These are phyloP conservation scores for Xyrauchen texanus DNA, from an alignment of 2,113 vertebrate species.

Conservation along the genomic window DNA sequence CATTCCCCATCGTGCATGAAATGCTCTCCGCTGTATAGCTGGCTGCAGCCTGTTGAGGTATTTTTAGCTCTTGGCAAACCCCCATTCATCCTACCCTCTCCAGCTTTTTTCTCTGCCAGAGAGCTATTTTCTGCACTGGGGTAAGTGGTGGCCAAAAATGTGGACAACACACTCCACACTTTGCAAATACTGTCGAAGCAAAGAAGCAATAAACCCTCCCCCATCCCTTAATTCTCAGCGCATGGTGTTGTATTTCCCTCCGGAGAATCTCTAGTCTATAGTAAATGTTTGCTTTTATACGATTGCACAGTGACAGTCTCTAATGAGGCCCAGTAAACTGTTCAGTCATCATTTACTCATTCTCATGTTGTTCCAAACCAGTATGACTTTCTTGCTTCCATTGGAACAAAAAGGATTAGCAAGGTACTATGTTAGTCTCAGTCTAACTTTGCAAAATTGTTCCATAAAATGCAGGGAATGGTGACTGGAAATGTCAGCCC, in stretches of 20 bases:
- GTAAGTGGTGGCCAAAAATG: constrained; percentile 39
- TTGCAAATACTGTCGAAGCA: constrained; percentile 44
- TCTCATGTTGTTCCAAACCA: no score
- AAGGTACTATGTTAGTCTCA: no score
- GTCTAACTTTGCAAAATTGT: no score
- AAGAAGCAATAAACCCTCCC: constrained; percentile 11
- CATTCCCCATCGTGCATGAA: constrained; percentile 29
- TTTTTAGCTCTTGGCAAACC: constrained; percentile 57
- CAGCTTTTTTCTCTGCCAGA: constrained; percentile 31
- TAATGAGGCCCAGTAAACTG: neutral
- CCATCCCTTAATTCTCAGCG: constrained; percentile 1
- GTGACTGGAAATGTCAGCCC: no score
- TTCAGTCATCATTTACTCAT: no score
- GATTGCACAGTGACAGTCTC: constrained; percentile 13
- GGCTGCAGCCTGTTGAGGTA: constrained; percentile 18
- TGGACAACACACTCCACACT: constrained; percentile 36
- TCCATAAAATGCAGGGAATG: no score
- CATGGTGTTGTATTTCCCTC: constrained; percentile 36
- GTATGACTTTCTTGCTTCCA: no score
- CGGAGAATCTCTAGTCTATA: constrained; percentile 16
- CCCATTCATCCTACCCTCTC: constrained; percentile 17
- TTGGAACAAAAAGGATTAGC: no score
- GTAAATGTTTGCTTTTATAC: constrained; percentile 43
- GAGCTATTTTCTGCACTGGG: constrained; percentile 56
- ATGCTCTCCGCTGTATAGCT: neutral